Conservation (phyloP, 2,113 vertebrate genomes). For the Peromyscus leucopus region DNA sequence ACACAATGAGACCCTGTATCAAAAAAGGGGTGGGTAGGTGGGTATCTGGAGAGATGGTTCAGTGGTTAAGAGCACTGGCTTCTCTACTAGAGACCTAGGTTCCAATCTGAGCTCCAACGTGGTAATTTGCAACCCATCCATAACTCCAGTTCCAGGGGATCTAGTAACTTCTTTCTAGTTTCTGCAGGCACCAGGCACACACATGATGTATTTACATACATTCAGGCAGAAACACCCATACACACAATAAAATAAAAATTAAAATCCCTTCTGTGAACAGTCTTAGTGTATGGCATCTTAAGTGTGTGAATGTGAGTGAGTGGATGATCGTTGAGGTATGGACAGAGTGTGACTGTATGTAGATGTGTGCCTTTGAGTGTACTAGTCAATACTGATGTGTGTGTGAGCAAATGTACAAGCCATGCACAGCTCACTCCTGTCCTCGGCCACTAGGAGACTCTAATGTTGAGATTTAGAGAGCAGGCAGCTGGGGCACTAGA, state of each 20-base stretch:
- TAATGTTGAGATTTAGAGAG: background rate
- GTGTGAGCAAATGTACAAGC: background rate
- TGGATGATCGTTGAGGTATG: fast-evolving
- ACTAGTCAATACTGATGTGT: background rate
- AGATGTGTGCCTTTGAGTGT: background rate
- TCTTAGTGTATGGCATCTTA: background rate
- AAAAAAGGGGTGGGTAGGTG: background rate
- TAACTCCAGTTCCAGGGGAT: background rate
- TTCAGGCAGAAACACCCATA: background rate
- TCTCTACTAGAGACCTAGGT: background rate
- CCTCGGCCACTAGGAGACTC: background rate
- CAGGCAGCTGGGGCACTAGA: background rate
- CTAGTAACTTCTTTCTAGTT: background rate
- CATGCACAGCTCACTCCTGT: fast-evolving
- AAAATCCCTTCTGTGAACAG: background rate
- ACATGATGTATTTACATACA: background rate
- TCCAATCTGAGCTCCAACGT: background rate
- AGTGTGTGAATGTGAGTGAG: background rate
- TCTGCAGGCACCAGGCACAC: background rate
- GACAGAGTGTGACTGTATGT: background rate
- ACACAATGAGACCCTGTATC: background rate
- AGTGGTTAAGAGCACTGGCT: background rate
- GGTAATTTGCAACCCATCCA: background rate
- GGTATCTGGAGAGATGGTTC: background rate
- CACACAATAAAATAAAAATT: background rate